Evolutionary conservation across 2,888 invertebrate genomes (phyloP), one percentile per base, ranked within the genome.

Genomic region (Pristionchus mayeri): DNA sequence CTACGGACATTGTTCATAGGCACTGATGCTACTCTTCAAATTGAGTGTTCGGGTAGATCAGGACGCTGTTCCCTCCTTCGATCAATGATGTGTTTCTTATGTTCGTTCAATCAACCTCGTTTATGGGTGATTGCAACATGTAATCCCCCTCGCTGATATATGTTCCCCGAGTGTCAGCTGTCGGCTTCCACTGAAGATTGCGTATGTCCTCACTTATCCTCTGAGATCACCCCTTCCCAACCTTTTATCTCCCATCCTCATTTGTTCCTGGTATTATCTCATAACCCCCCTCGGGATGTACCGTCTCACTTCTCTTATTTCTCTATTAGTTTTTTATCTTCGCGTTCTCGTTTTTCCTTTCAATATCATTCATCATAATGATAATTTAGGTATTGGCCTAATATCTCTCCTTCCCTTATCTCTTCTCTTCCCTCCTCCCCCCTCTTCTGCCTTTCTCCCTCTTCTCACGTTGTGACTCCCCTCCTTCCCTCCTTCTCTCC

Each of bases 351-450:
- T 75, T 44, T 75, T 75, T 30, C 30, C 75, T 30, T 24, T 44
- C 44, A 30, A 24, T n/a, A 48, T 78, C 78, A 63, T 78, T 48
- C 79, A 40, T 84, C 84, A 27, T 76, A 44, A 48, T 40, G 76
- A 80, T 82, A 27, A 82, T 80, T 67, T 57, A 71, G 44, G 60
- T 81, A 40, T 34, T 81, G 34, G 13, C n/a, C 63, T 54, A 30
- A 84, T 84, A 81, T 84, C 84, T 86, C 85, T 86, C 85, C 84
- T 80, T 85, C 83, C 82, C 84, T 34, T 79, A 82, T 85, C 83
- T 79, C 83, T 40, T 34, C 85, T 85, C 78, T 84, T 67, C 78
- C 67, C 57, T 67, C 50, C 78, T 63, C 52, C 48, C 71, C 54
- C 44, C 34, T 84, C 63, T 67, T 57, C 67, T 54, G n/a, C n/a